Evolutionary conservation across 1,140 invertebrate species (phyloP), one percentile per base, ranked within the genome.

Genomic region (Drosophila ambigua): DNA sequence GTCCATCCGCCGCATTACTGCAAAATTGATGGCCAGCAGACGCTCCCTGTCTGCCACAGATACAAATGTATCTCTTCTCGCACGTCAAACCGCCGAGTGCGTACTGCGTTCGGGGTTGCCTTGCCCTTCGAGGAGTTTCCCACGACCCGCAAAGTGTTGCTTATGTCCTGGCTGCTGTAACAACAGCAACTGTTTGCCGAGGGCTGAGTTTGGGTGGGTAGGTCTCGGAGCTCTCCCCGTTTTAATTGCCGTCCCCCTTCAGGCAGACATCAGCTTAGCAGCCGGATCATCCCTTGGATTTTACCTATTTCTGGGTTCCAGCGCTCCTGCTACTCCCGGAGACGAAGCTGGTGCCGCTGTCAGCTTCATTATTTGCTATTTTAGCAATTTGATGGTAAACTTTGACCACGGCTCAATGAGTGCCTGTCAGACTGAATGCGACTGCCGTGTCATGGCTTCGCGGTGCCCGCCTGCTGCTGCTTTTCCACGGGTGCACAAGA

Each of bases 361-460:
- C 82, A 79, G 71, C 79, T 79, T 88, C 83, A 88, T 88, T 88
- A 88, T 88, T 88, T 88, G 83, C 83, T 88, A 88, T 88, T 88
- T 88, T 88, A 88, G 83, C 83, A 88, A 88, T 88, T 88, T 77
- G 84, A 88, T 79, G 84, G 79, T 79, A 77, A 88, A 79, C 84
- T 88, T 88, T 82, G 77, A 62, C 73, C 80, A 83, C 62, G 80
- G 66, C 67, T 79, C 65, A 63, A 62, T 66, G 69, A 49, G 69
- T 69, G 48, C 31, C 64, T 80, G 76, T 69, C 75, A 72, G 54
- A 50, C 49, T 20, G 43, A 46, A 6, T 64, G 62, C 71, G 8
- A 61, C 31, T 82, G 75, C 79, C 65, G 23, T 66, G 58, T 85
- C 58, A 79, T 73, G 66, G 62, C 77, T 54, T 41, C 49, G 35